Evolutionary conservation across 2,113 vertebrate species (phyloP), one percentile per base, ranked within the genome.

Genomic region (Phodopus roborovskii): DNA sequence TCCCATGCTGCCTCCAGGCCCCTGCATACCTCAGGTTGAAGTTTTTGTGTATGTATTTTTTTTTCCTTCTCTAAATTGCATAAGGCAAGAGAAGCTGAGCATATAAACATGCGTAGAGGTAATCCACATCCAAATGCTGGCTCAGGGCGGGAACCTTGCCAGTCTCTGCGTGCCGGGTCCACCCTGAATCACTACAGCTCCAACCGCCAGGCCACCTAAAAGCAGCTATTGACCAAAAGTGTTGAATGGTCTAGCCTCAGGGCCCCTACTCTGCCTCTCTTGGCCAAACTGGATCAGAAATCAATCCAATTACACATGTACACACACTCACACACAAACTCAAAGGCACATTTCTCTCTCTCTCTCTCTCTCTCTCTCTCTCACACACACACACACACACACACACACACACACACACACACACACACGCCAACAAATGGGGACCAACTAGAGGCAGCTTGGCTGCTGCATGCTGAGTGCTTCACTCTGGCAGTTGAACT

Each of bases 61-160:
- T 77, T 94, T 90, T 83, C 81, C 91, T 96, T 95, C 74, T 90
- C 94, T 92, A 97, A 96, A 97, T 97, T 97, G 93, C 97, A 96
- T 94, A 97, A 97, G 94, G 86, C 97, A 96, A 70, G 93, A 97
- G 95, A 96, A 97, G 77, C 94, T 91, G 42, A 1, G 92, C 97
- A 97, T 86, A 89, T 97, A 97, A 97, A 88, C 58, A 15, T 94
- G 93, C 92, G 64, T 84, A 90, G 88, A 96, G 96, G 91, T 97
- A 97, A 98, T 98, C 97, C 96, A 2, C 94, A 92, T 92, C 92
- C 94, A 97, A 97, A 97, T 77, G 81, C 73, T 95, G 15, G 20
- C 93, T 95, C 42, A 45, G 97, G 97, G 96, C 26, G 92, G 95
- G 93, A 95, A 93, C 91, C 4, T 86, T 96, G 95, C 97, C 97